A percentile compares a stretch with the other conserved stretches of the same genome.
These are phyloP conservation scores for Drosophila anceps DNA, from an alignment of 2,888 invertebrate species.

Conservation along the genomic window DNA sequence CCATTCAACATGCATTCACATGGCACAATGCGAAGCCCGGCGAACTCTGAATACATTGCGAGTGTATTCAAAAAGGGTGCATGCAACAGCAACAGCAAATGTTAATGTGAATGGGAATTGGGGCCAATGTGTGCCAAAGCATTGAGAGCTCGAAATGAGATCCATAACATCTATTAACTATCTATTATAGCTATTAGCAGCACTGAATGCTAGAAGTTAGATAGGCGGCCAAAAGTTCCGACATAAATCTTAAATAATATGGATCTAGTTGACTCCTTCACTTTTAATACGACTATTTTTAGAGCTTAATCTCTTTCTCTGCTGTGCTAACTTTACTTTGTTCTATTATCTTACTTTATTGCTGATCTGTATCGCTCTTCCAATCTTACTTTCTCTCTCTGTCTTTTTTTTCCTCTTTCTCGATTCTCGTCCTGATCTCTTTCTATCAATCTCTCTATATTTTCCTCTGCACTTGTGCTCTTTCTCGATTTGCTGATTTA, in stretches of 20 bases:
- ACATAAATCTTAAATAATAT: neutral
- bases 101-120: neutral
- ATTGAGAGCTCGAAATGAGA: neutral
- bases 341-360: no score
- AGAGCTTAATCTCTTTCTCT: neutral
- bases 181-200: constrained; percentile 7
- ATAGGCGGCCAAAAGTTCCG: neutral
- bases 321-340: no score
- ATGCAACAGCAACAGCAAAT: constrained; percentile 7
- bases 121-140: neutral
- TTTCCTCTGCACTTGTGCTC: no score
- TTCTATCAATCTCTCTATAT: neutral
- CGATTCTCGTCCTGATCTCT: no score
- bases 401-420: neutral
- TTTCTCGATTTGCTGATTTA: neutral
- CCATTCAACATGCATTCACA: constrained; percentile 38
- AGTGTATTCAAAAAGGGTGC: constrained; percentile 20
- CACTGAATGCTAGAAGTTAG: neutral
- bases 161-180: constrained; percentile 1
- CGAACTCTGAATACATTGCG: constrained; percentile 36
- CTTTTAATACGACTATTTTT: neutral
- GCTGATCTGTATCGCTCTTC: neutral
- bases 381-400: neutral
- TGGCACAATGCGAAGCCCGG: constrained; percentile 41
- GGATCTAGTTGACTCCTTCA: neutral